Percentiles rank a stretch among this genome's conserved stretches.
These are phyloP conservation scores for Gari tellinella DNA, from an alignment of 2,888 invertebrate genomes.

Conservation along the genomic window DNA sequence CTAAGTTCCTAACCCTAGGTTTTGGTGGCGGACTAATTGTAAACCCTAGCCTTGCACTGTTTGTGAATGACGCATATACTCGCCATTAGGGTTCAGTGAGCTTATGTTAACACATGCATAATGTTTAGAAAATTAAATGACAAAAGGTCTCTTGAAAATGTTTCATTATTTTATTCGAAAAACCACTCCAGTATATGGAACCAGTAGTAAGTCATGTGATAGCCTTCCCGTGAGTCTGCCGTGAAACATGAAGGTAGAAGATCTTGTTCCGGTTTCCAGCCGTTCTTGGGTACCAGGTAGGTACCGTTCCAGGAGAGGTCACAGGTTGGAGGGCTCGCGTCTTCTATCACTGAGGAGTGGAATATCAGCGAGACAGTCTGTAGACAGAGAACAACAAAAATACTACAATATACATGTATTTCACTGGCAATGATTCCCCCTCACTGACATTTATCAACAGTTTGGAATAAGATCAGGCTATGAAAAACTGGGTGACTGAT, in stretches of 20 bases:
- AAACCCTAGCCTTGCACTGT: no score
- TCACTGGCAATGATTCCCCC: no score
- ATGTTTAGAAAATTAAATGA: no score
- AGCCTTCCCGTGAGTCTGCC: conserved; percentile 72
- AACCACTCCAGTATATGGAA: conserved; percentile 74
- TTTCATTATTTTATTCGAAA: conserved; percentile 30
- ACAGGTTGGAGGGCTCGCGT: conserved; percentile 75
- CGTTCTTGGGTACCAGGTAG: conserved; percentile 62
- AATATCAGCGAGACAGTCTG: conserved; percentile 70
- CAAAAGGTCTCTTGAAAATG: no score
- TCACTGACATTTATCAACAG: no score
- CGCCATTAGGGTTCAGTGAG: no score
- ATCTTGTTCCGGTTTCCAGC: conserved; percentile 16
- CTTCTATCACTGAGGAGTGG: conserved; percentile 74
- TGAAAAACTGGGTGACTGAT: no score
- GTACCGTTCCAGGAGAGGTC: conserved; percentile 70
- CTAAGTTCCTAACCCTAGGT: no score
- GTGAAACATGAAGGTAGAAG: conserved; percentile 71
- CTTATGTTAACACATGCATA: no score
- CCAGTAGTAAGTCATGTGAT: conserved; percentile 78
- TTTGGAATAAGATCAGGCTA: no score
- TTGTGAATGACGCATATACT: no score
- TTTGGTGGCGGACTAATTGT: no score
- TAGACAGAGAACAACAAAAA: conserved; percentile 9
- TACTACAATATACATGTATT: not conserved